These are phyloP conservation scores for Phataginus tricuspis DNA, from an alignment of 2,797 vertebrate genomes.

Conservation along the genomic window DNA sequence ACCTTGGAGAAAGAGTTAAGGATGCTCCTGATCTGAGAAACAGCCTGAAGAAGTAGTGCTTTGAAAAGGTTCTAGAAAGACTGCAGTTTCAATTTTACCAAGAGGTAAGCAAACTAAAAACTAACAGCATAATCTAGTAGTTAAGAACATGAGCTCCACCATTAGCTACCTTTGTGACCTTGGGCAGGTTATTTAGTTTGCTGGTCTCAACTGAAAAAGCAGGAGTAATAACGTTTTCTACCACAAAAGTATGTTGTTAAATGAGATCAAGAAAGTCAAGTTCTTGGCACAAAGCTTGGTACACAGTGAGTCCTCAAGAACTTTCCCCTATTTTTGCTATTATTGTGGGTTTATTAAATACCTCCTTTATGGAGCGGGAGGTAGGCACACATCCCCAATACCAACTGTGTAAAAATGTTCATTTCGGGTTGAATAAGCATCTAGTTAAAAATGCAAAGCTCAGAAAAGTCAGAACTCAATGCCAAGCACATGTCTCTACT, in stretches of 20 bases:
- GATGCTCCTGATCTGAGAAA: neutral
- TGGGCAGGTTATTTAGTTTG: neutral
- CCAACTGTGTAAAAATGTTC: neutral
- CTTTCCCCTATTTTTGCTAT: neutral
- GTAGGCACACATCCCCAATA: neutral
- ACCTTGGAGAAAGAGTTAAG: neutral
- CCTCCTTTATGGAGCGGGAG: neutral
- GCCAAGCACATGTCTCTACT: slow-evolving; percentile 71
- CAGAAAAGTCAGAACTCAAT: slow-evolving; percentile 38
- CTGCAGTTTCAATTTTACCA: neutral
- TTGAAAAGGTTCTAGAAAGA: neutral
- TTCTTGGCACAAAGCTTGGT: neutral
- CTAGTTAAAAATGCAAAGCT: slow-evolving; percentile 52
- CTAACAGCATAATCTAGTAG: neutral
- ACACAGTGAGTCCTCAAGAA: neutral
- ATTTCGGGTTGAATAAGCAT: slow-evolving; percentile 44
- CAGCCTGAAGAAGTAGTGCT: neutral
- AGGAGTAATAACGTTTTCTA: neutral
- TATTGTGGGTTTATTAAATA: neutral
- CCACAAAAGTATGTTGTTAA: slow-evolving; percentile 33
- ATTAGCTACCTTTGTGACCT: neutral
- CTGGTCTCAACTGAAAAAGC: slow-evolving; percentile 27
- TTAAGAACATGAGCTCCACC: neutral
- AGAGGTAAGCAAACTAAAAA: slow-evolving; percentile 28
- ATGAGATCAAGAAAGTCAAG: slow-evolving; percentile 23